Evolutionary conservation across 2,113 vertebrate species (phyloP), one percentile per base, ranked within the genome.

Genomic region (Colinus virginianus): DNA sequence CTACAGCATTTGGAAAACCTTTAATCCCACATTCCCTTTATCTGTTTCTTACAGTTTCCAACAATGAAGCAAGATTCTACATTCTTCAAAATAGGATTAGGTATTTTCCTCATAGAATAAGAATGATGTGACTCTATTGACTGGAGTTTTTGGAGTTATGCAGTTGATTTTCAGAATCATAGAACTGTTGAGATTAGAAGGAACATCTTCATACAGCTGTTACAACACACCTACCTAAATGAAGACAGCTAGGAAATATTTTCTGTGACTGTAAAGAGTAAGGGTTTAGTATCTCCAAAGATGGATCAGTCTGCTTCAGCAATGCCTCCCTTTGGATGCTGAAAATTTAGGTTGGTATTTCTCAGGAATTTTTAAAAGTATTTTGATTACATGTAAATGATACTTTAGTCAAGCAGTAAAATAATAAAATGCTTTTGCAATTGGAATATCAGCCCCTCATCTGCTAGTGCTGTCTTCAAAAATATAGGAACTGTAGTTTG

Each of bases 241-340:
- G 40, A 1, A 3, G 4, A 26, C 13, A 58, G 2, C 2, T 38
- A 34, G 8, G 76, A 0, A 2, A 21, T 1, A 1, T 32, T 62
- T 5, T 23, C 9, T 17, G 7, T 43, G 5, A 26, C 22, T 25
- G 7, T 36, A 3, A 11, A 16, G 20, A 43, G 12, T 16, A 16
- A 84, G 15, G 2, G 13, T 43, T 75, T 5, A 53, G 13, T 30
- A 34, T 62, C 15, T 56, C n/a, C 15, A 81, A 49, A 6, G 62
- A 28, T 9, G 11, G 11, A 48, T 20, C 14, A 30, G 10, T 53
- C 15, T 53, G 26, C 26, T 53, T 16, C 26, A 53, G 51, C 51
- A 53, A 15, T 43, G 0, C 3, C 30, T 90, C 11, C 1, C 2
- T 21, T 43, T 76, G 26, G 12, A 21, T 76, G 51, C 11, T 61